phyloP scores from a whole-genome alignment of 2,113 vertebrate species.

The Numida meleagris region DNA sequence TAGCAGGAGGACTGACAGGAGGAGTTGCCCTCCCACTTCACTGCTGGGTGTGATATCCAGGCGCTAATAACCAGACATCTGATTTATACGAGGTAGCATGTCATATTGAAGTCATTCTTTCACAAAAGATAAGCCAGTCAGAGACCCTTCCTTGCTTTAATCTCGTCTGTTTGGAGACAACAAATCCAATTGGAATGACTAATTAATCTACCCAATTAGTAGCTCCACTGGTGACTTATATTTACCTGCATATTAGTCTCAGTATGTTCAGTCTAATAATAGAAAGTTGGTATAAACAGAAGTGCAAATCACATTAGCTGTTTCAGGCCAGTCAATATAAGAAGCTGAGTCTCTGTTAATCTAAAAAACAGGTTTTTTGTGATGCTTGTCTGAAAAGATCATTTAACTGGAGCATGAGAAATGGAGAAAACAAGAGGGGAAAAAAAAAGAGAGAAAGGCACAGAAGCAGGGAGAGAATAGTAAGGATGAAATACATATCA shows the following conservation, averaged over 20 bases:
- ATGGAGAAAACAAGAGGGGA: background rate
- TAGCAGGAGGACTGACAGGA: background rate
- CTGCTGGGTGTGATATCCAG: background rate
- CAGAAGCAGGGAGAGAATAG: background rate
- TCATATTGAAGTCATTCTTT: background rate
- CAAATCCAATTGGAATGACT: slow-evolving; percentile 15
- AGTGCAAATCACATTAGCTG: slow-evolving; percentile 13
- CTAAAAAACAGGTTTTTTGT: slow-evolving; percentile 18
- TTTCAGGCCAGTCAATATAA: background rate
- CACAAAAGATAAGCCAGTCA: background rate
- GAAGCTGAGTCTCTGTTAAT: slow-evolving; percentile 14
- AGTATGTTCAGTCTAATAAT: background rate
- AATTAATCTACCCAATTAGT: slow-evolving; percentile 35
- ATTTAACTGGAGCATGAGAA: background rate
- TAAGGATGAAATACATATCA: background rate
- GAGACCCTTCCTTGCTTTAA: background rate
- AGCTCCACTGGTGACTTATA: slow-evolving; percentile 39
- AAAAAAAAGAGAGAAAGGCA: background rate
- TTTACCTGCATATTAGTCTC: slow-evolving; percentile 19
- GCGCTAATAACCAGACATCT: background rate
- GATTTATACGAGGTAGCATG: background rate
- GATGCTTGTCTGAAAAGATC: slow-evolving; percentile 31
- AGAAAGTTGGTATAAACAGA: slow-evolving; percentile 20
- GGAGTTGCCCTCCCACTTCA: background rate
- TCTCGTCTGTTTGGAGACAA: background rate